phyloP scores from a whole-genome alignment of 2,888 invertebrate species.

The Schizotus pectinicornis region DNA sequence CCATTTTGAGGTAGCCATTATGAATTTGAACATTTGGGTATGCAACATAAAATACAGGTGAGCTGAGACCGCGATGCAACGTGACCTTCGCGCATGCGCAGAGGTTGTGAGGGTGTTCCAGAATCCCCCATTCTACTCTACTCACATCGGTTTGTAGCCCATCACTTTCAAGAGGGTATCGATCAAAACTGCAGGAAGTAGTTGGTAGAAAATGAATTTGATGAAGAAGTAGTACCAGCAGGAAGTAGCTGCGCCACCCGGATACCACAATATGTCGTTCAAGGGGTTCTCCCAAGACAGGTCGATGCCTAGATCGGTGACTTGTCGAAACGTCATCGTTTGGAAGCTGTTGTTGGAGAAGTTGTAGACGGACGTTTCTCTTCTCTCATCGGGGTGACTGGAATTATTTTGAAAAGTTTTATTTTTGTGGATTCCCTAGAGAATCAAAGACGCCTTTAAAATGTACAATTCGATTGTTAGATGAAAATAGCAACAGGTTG shows the following conservation, averaged over 20 bases:
- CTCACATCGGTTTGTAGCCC: slow-evolving; percentile 74
- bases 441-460: too few species aligned
- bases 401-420: too few species aligned
- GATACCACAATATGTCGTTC: slow-evolving; percentile 73
- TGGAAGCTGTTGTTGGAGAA: slow-evolving; percentile 75
- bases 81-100: background rate
- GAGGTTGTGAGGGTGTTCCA: too few species aligned
- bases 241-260: slow-evolving; percentile 64
- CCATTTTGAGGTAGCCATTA: too few species aligned
- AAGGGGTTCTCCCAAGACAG: slow-evolving; percentile 67
- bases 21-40: too few species aligned
- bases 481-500: background rate
- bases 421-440: too few species aligned
- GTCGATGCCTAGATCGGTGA: slow-evolving; percentile 64
- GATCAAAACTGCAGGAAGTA: slow-evolving; percentile 79
- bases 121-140: too few species aligned
- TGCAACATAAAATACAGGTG: too few species aligned
- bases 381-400: slow-evolving; percentile 15
- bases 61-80: slow-evolving; percentile 55
- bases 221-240: slow-evolving; percentile 68
- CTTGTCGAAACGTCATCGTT: slow-evolving; percentile 69
- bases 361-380: slow-evolving; percentile 75
- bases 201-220: slow-evolving; percentile 73
- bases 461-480: too few species aligned
- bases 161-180: slow-evolving; percentile 69